Percentiles rank a stretch among this genome's conserved stretches.
Evolutionary conservation across 2,888 invertebrate genomes (phyloP).

Genomic region (Caenorhabditis japonica): DNA sequence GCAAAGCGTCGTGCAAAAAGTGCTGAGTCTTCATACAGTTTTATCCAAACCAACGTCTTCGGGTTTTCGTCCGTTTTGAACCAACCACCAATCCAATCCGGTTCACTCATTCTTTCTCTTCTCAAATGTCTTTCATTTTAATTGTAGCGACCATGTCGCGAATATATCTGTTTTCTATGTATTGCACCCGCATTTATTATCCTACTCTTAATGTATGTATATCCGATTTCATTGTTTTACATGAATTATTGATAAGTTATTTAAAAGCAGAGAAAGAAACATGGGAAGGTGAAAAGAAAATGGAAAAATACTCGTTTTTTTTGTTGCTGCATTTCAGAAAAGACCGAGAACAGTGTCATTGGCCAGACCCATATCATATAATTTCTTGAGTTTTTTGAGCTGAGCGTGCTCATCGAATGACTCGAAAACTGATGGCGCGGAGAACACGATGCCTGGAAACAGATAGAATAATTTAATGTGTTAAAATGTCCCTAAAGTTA

Average conservation of each 20-base stretch:
- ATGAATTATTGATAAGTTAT: constrained; percentile 36
- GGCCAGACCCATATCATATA: constrained; percentile 60
- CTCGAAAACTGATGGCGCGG: constrained; percentile 79
- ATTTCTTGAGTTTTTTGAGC: constrained; percentile 52
- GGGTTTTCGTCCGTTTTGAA: constrained; percentile 38
- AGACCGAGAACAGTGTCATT: constrained; percentile 47
- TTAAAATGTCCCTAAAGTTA: constrained; percentile 5
- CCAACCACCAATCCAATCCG: constrained; percentile 20
- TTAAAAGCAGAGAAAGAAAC: constrained; percentile 15
- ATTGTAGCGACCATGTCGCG: constrained; percentile 57
- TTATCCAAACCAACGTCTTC: constrained; percentile 13
- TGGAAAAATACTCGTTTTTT: constrained; percentile 19
- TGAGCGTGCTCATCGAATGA: constrained; percentile 74
- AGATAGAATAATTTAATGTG: constrained; percentile 62
- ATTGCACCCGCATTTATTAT: background rate
- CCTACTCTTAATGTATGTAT: constrained; percentile 12
- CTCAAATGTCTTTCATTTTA: constrained; percentile 43
- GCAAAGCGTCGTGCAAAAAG: constrained; percentile 65
- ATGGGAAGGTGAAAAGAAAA: constrained; percentile 1
- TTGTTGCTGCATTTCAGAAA: too few species aligned
- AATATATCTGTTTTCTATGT: background rate
- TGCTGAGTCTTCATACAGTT: constrained; percentile 22
- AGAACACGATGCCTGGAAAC: constrained; percentile 77
- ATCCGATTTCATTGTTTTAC: constrained; percentile 38
- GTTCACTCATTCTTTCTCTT: constrained; percentile 18